phyloP scores from a whole-genome alignment of 2,797 vertebrate genomes.

The Parauchenoglanis ngamensis region DNA sequence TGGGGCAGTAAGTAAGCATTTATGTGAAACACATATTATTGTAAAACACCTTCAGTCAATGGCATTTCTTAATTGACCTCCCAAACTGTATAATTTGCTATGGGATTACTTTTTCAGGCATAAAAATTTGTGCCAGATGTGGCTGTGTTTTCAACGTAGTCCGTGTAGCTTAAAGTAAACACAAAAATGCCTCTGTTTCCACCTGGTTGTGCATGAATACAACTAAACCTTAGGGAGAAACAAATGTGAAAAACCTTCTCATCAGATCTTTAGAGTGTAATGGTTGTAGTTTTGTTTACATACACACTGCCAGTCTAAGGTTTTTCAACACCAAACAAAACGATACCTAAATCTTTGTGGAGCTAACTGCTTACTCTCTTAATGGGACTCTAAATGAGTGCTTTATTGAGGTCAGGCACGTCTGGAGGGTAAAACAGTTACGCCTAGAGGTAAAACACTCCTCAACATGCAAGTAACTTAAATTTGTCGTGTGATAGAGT shows the following conservation, averaged over 20 bases:
- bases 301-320: neutral
- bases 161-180: slow-evolving; percentile 19
- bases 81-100: neutral
- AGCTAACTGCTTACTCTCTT: slow-evolving; percentile 3
- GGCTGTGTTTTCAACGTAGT: neutral
- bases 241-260: slow-evolving; percentile 15
- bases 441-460: neutral
- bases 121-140: slow-evolving; percentile 4
- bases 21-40: neutral
- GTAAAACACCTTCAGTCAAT: neutral
- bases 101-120: neutral
- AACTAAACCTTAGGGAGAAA: slow-evolving; percentile 5
- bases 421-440: neutral
- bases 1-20: neutral
- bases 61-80: neutral
- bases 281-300: slow-evolving; percentile 24
- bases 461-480: neutral
- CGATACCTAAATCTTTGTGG: slow-evolving; percentile 11
- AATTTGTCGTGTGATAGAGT: neutral
- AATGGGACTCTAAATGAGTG: slow-evolving; percentile 1
- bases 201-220: slow-evolving; percentile 20
- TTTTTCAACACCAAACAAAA: slow-evolving; percentile 12
- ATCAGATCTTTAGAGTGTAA: neutral
- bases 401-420: neutral
- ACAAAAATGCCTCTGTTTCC: slow-evolving; percentile 13